These are phyloP conservation scores for Merops nubicus DNA, from an alignment of 2,113 vertebrate species.

Conservation along the genomic window DNA sequence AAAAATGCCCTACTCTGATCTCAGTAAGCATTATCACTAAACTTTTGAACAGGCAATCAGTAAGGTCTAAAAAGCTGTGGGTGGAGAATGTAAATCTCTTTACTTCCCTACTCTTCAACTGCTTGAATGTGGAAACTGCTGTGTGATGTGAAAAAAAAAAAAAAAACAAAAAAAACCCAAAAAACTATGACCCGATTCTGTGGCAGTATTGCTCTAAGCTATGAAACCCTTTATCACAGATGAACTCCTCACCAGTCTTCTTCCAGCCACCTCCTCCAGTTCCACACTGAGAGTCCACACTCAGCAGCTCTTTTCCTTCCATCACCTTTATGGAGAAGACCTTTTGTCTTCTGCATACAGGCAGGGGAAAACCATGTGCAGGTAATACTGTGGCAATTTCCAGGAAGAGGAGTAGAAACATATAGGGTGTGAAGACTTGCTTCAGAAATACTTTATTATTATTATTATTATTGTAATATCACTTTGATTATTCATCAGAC, in stretches of 20 bases:
- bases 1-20: not conserved
- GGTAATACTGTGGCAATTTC: not conserved
- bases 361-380: not conserved
- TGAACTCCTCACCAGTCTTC: not conserved
- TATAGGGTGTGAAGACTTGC: not conserved
- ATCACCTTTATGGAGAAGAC: not conserved
- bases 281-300: not conserved
- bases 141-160: not conserved
- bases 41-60: not conserved
- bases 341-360: not conserved
- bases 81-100: not conserved
- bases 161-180: no score
- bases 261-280: not conserved
- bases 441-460: not conserved
- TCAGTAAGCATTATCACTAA: not conserved
- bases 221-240: not conserved
- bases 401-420: not conserved
- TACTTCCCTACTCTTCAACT: not conserved
- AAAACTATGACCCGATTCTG: not conserved
- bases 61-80: not conserved
- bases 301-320: not conserved
- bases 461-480: not conserved
- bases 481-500: not conserved
- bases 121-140: not conserved
- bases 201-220: not conserved